Conservation (phyloP, 2,113 vertebrate species). For the Gobio gobio region DNA sequence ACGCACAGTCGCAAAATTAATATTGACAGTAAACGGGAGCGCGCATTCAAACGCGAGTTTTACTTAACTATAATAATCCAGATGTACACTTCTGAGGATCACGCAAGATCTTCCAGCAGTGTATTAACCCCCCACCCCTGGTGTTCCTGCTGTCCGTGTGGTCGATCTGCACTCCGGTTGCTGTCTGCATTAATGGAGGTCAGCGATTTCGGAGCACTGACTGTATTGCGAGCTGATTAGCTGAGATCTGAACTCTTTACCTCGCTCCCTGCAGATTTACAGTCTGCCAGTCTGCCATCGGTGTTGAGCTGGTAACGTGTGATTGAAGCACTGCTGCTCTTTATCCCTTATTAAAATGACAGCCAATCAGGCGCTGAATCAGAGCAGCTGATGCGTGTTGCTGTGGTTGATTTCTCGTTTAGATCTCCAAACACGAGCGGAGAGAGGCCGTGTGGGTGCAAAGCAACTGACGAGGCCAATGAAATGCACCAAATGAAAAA, state of each 20-base stretch:
- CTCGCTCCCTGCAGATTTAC: background rate
- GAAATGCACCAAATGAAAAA: conserved; percentile 16
- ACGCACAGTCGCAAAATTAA: too few species aligned
- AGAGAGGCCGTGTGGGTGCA: background rate
- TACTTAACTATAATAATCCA: too few species aligned
- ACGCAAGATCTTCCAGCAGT: background rate
- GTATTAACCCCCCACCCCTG: background rate
- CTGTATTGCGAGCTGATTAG: background rate
- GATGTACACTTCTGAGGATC: background rate
- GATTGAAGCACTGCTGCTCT: background rate
- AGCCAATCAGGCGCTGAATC: background rate
- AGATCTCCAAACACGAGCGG: background rate
- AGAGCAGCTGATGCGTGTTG: too few species aligned
- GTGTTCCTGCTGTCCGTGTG: background rate
- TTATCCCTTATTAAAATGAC: conserved; percentile 3
- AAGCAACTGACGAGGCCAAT: background rate
- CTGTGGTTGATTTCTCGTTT: background rate
- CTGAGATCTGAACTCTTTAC: background rate
- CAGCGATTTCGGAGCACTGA: background rate
- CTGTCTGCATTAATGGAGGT: conserved; percentile 12
- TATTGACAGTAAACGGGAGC: too few species aligned
- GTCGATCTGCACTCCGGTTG: background rate
- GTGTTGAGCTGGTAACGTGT: background rate
- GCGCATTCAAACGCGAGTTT: too few species aligned
- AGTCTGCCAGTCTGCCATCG: background rate